Percentiles rank a stretch among this genome's conserved stretches.
Conservation (phyloP, 2,113 vertebrate genomes). For the Hepsetus odoe region DNA sequence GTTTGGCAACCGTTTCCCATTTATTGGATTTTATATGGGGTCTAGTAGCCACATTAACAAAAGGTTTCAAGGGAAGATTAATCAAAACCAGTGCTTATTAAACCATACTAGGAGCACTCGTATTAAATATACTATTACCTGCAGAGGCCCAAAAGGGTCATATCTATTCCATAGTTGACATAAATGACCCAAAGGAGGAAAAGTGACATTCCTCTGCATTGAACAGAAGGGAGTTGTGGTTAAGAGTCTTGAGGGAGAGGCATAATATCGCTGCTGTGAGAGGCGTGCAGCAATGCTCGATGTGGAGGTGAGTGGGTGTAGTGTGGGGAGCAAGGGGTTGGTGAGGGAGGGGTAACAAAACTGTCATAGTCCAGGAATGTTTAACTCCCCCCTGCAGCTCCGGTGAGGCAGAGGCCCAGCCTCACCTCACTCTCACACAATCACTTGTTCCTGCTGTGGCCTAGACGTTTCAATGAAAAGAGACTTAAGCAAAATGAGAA, state of each 20-base stretch:
- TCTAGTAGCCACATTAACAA: conserved; percentile 78
- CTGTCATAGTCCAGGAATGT: conserved; percentile 75
- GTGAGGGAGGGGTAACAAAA: conserved; percentile 64
- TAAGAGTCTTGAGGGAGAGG: conserved; percentile 34
- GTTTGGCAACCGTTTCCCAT: conserved; percentile 72
- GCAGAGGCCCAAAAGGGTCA: conserved; percentile 68
- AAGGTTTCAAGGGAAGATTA: conserved; percentile 79
- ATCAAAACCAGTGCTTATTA: conserved; percentile 80
- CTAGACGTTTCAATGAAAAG: no score
- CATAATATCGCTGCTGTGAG: conserved; percentile 51
- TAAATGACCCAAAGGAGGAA: conserved; percentile 64
- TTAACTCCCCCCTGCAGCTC: conserved; percentile 40
- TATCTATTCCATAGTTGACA: conserved; percentile 69
- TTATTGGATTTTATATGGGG: conserved; percentile 77
- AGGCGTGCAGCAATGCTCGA: conserved; percentile 61
- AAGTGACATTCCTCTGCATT: conserved; percentile 56
- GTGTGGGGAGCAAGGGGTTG: no score
- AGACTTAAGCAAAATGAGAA: no score
- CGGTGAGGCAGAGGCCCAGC: conserved; percentile 51
- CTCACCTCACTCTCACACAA: conserved; percentile 8
- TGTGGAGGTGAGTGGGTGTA: conserved; percentile 67
- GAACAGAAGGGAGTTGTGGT: conserved; percentile 50
- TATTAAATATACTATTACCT: conserved; percentile 70
- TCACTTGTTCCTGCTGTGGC: conserved; percentile 58
- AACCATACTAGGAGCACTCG: conserved; percentile 71